A percentile compares a stretch with the other conserved stretches of the same genome.
Conservation (phyloP, 2,888 invertebrate genomes). For the Synanthedon tipuliformis region DNA sequence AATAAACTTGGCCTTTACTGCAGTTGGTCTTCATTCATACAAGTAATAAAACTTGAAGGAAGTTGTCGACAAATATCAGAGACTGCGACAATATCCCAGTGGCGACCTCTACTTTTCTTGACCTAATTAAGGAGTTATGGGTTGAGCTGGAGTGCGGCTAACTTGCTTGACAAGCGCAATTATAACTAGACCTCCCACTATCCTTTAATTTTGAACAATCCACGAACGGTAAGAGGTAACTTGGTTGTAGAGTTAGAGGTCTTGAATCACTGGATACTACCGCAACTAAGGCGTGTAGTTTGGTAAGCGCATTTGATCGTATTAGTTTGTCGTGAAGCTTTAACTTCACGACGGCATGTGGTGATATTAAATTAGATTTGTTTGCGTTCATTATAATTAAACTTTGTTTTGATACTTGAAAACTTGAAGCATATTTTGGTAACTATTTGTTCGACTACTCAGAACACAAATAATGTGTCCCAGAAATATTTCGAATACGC, state of each 20-base stretch:
- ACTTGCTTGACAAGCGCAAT: conserved; percentile 9
- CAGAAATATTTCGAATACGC: no score
- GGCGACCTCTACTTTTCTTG: conserved; percentile 15
- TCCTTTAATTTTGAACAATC: conserved; percentile 1
- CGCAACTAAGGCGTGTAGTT: conserved; percentile 1
- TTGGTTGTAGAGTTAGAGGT: neutral
- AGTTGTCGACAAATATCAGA: conserved; percentile 16
- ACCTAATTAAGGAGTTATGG: conserved; percentile 18
- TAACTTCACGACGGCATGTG: neutral
- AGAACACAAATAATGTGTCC: no score
- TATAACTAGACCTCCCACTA: conserved; percentile 4
- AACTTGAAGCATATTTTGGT: no score
- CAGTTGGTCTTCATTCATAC: conserved; percentile 13
- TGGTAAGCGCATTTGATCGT: conserved; percentile 12
- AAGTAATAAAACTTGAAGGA: conserved; percentile 19
- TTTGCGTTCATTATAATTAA: no score
- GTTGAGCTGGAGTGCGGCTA: neutral
- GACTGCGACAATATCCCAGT: conserved; percentile 7
- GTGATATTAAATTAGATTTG: neutral
- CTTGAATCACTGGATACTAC: neutral
- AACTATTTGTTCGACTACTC: no score
- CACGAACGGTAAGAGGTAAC: neutral
- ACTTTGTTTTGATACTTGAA: no score
- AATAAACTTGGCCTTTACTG: conserved; percentile 10
- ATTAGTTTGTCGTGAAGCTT: conserved; percentile 13